These are phyloP conservation scores for Harpagifer antarcticus DNA, from an alignment of 2,797 vertebrate species.

Conservation along the genomic window DNA sequence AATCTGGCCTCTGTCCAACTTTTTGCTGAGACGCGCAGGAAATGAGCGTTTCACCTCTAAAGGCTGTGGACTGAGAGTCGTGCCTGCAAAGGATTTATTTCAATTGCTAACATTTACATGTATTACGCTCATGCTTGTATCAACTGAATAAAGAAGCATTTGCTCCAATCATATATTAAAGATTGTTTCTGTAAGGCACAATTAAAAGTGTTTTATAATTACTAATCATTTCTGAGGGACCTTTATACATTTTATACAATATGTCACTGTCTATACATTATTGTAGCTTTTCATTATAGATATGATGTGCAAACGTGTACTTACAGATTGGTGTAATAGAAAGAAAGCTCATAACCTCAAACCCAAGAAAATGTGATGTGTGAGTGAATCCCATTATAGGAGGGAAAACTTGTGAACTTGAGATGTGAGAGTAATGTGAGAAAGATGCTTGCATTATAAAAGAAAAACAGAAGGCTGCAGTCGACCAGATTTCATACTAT, in stretches of 20 bases:
- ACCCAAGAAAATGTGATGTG: too few relatives aligned
- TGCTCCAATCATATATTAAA: slow-evolving; percentile 26
- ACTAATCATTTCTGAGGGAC: not conserved
- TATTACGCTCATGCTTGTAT: slow-evolving; percentile 19
- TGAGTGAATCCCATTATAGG: too few relatives aligned
- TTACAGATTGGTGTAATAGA: too few relatives aligned
- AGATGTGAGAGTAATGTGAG: slow-evolving; percentile 12
- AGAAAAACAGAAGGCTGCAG: not conserved
- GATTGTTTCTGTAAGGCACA: slow-evolving; percentile 28
- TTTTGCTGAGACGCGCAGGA: slow-evolving; percentile 30
- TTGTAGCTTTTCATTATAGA: too few relatives aligned
- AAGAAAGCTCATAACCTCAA: too few relatives aligned
- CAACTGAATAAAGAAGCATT: slow-evolving; percentile 28
- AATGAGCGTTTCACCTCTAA: slow-evolving; percentile 13
- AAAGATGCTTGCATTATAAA: not conserved
- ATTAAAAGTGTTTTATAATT: slow-evolving; percentile 18
- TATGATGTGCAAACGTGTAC: too few relatives aligned
- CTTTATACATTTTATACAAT: too few relatives aligned
- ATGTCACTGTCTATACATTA: too few relatives aligned
- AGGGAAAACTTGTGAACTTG: not conserved
- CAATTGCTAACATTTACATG: slow-evolving; percentile 30
- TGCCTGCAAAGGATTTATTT: slow-evolving; percentile 35
- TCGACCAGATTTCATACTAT: not conserved
- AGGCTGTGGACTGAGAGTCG: slow-evolving; percentile 7
- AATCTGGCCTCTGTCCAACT: slow-evolving; percentile 27